Percentiles rank a stretch among this genome's conserved stretches.
phyloP scores from a whole-genome alignment of 2,797 vertebrate species.

The Poeciliopsis turneri region DNA sequence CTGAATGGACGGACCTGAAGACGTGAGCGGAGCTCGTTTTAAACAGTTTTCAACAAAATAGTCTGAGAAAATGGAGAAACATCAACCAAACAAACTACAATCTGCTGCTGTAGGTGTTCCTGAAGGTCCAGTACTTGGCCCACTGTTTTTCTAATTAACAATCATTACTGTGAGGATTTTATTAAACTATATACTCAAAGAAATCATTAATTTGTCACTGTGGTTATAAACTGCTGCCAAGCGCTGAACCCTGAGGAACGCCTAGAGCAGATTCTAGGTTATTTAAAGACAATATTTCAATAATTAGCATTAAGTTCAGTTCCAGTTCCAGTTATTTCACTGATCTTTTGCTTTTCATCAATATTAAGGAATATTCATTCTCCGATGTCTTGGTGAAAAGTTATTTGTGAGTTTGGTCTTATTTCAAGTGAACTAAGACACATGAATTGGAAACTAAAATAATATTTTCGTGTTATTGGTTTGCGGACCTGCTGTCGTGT shows the following conservation, averaged over 20 bases:
- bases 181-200: neutral
- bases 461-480: too few relatives aligned
- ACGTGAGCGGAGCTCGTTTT: neutral
- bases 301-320: too few relatives aligned
- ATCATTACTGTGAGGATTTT: neutral
- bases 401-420: too few relatives aligned
- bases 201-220: neutral
- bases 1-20: conserved; percentile 40
- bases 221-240: neutral
- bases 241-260: neutral
- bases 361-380: too few relatives aligned
- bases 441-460: too few relatives aligned
- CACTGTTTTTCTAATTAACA: neutral
- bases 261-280: neutral
- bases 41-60: neutral
- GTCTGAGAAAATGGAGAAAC: neutral
- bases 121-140: neutral
- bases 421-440: too few relatives aligned
- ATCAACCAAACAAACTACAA: too few relatives aligned
- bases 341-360: too few relatives aligned
- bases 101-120: neutral
- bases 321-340: too few relatives aligned
- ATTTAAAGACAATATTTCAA: too few relatives aligned
- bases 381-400: too few relatives aligned
- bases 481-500: conserved; percentile 7